Percentiles rank a stretch among this genome's conserved stretches.
Conservation (phyloP, 2,797 vertebrate species). For the Serranus cabrilla region DNA sequence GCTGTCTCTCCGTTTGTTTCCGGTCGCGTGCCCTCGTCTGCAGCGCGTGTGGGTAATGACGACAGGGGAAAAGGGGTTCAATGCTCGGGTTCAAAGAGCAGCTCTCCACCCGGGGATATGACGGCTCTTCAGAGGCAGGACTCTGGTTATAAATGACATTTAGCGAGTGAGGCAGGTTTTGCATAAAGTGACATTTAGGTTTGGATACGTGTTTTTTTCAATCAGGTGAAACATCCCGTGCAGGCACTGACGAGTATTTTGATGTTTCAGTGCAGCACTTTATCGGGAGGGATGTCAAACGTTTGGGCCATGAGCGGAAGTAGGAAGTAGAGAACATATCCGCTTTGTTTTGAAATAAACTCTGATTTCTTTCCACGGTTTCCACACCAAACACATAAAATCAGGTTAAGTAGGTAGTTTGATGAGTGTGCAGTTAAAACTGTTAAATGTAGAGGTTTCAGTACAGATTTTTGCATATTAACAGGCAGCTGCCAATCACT, state of each 20-base stretch:
- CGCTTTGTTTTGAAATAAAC: constrained; percentile 15
- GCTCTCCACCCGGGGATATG: constrained; percentile 69
- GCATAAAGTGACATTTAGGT: constrained; percentile 78
- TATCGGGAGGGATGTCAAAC: constrained; percentile 57
- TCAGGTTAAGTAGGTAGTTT: background rate
- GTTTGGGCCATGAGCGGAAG: constrained; percentile 12
- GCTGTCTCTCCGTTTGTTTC: constrained; percentile 27
- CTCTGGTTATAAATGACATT: constrained; percentile 83
- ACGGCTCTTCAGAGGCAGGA: constrained; percentile 71
- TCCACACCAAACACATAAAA: background rate
- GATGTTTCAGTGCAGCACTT: constrained; percentile 68
- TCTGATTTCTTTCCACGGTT: background rate
- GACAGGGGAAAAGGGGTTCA: constrained; percentile 81
- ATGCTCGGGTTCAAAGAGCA: constrained; percentile 83
- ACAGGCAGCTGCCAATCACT: background rate
- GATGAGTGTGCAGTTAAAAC: background rate
- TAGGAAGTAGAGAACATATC: constrained; percentile 13
- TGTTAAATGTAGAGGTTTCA: background rate
- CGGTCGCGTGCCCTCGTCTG: constrained; percentile 41
- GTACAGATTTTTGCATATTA: background rate
- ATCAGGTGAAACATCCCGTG: constrained; percentile 50
- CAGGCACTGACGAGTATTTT: constrained; percentile 67
- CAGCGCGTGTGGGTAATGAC: constrained; percentile 77
- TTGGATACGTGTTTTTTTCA: constrained; percentile 49
- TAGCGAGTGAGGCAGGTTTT: constrained; percentile 73